These are phyloP conservation scores for Heterodera filipjevi DNA, from an alignment of 2,888 invertebrate species.

Conservation along the genomic window DNA sequence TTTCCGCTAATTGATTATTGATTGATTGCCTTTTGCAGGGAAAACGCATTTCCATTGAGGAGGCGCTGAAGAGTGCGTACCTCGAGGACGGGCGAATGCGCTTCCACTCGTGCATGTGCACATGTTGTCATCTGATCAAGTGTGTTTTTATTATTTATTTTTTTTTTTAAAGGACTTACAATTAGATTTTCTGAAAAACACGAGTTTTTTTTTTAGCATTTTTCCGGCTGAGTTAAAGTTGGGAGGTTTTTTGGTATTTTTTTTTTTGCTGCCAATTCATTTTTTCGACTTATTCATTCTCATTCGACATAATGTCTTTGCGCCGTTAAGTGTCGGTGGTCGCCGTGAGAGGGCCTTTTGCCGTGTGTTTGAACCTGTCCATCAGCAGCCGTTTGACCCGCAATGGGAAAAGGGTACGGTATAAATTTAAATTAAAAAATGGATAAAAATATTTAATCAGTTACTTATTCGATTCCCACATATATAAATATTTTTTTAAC, in stretches of 20 bases:
- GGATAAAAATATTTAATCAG: not conserved
- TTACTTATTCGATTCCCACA: not conserved
- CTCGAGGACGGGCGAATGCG: conserved; percentile 94
- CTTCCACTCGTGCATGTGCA: conserved; percentile 99
- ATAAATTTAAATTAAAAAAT: not conserved
- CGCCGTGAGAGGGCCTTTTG: conserved; percentile 49
- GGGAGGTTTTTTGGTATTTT: too few relatives aligned
- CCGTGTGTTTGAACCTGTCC: conserved; percentile 66
- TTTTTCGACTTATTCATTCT: too few relatives aligned
- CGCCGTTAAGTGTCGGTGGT: conserved; percentile 22
- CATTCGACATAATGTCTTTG: too few relatives aligned
- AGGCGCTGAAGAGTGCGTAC: conserved; percentile 94
- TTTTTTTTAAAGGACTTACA: too few relatives aligned
- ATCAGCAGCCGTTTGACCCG: conserved; percentile 89
- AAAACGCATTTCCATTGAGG: conserved; percentile 82
- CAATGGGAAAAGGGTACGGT: conserved; percentile 82
- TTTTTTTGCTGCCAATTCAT: too few relatives aligned
- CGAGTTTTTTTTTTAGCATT: too few relatives aligned
- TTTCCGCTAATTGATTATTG: too few relatives aligned
- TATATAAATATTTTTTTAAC: not conserved
- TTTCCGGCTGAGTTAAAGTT: too few relatives aligned
- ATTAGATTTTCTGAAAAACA: too few relatives aligned
- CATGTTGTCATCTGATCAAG: conserved; percentile 75
- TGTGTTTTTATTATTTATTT: too few relatives aligned
- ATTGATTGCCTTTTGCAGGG: conserved; percentile 45